phyloP scores from a whole-genome alignment of 2,797 vertebrate species.

The Hephaestus fuliginosus region DNA sequence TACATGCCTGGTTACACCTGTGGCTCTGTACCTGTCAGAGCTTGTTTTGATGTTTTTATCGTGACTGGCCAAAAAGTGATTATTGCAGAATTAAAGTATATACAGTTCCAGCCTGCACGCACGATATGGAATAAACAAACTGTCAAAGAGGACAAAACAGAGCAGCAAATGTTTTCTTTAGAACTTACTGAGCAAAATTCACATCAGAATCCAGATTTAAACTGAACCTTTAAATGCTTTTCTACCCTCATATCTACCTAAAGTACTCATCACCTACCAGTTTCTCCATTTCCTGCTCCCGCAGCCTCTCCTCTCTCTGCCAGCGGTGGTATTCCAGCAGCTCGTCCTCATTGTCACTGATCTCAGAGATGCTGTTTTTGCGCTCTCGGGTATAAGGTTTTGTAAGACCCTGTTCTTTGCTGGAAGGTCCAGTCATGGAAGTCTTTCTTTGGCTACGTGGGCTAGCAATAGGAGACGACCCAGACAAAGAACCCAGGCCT shows the following conservation, averaged over 20 bases:
- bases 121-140: constrained; percentile 11
- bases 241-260: background rate
- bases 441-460: constrained; percentile 86
- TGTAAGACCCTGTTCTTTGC: constrained; percentile 55
- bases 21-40: constrained; percentile 9
- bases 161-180: constrained; percentile 22
- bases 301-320: constrained; percentile 94
- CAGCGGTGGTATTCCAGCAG: constrained; percentile 94
- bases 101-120: constrained; percentile 1
- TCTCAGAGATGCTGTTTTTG: constrained; percentile 97
- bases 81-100: constrained; percentile 26
- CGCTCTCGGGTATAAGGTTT: constrained; percentile 86
- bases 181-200: background rate
- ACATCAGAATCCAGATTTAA: constrained; percentile 1
- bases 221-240: background rate
- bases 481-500: constrained; percentile 74
- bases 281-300: constrained; percentile 98
- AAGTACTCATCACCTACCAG: constrained; percentile 86
- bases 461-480: constrained; percentile 88
- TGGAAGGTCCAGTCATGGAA: constrained; percentile 67
- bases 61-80: background rate
- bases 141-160: background rate
- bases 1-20: background rate
- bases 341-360: constrained; percentile 93
- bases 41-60: constrained; percentile 2